These are phyloP conservation scores for Cephus sareptanus DNA, from an alignment of 2,888 invertebrate species.

Conservation along the genomic window DNA sequence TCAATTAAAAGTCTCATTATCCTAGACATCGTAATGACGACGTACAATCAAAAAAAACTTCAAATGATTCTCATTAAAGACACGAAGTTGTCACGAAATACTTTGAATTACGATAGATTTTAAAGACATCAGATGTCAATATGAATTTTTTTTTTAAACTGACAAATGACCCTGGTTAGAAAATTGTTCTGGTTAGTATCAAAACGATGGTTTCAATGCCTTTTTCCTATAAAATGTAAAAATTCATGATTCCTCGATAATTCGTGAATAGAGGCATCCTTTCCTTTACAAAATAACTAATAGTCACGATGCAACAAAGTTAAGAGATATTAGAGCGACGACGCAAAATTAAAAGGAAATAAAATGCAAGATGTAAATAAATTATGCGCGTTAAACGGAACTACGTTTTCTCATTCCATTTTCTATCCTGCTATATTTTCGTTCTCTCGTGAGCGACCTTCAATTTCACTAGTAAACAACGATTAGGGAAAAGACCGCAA, in stretches of 20 bases:
- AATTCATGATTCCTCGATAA: background rate
- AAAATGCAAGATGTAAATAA: background rate
- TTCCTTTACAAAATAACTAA: background rate
- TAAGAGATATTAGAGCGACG: background rate
- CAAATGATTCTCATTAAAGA: background rate
- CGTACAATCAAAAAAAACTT: background rate
- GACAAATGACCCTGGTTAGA: background rate
- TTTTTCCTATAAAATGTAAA: background rate
- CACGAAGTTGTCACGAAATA: background rate
- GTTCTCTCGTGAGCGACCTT: background rate
- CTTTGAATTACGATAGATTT: background rate
- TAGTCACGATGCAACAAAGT: background rate
- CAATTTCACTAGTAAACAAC: too few species aligned
- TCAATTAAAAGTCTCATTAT: background rate
- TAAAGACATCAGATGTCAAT: background rate
- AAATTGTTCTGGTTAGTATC: background rate
- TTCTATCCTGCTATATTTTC: background rate
- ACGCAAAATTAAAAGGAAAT: background rate
- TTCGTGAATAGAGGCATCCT: background rate
- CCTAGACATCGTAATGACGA: background rate
- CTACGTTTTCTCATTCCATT: background rate
- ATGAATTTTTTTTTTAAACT: background rate
- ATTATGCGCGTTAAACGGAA: background rate
- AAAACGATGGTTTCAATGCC: background rate
- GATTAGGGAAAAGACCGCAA: background rate